Base-by-base conservation (phyloP, 2,797 vertebrate species). In the Hydrophis major region DNA sequence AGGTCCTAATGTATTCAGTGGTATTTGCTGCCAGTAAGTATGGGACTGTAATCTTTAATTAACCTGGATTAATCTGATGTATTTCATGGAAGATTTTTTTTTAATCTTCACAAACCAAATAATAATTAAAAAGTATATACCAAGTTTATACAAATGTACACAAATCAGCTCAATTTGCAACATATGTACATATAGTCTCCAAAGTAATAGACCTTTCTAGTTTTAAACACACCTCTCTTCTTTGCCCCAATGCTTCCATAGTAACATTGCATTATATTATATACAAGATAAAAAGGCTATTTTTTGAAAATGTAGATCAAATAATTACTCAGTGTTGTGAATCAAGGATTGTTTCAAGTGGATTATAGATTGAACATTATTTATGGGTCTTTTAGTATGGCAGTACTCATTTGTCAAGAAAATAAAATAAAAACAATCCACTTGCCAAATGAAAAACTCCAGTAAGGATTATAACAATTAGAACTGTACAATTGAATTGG, bases 271-370 rank as follows among this genome's bases (percentile, higher is more conserved):
- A 32, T 28, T 1, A 2, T 69, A 1, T 20, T 25, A 47, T 47
- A 14, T n/a, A 16, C 1, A 28, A 25, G 20, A 12, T 59, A 60
- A 59, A 55, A 22, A 42, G 0, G 18, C 2, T 1, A 8, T 0
- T 27, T 14, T 4, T 6, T 87, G 78, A 66, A 50, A 22, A 11
- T 42, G 18, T 47, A 87, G 37, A 2, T 32, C 57, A 92, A 88
- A 60, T 69, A 56, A 6, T 16, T 90, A 59, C 25, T 32, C 56
- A 16, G 14, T 53, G 11, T 47, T 86, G 47, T 89, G 87, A 56
- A n/a, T 89, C 57, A 59, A n/a, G 66, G 3, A 0, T 56, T 22
- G 63, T 91, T 87, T 86, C 50, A 55, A 32, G 25, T 6, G 2
- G 53, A n/a, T 92, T 18, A 55, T 90, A 42, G 59, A 0, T 12